Conservation (phyloP, 1,140 invertebrate genomes). For the Episyrphus balteatus region DNA sequence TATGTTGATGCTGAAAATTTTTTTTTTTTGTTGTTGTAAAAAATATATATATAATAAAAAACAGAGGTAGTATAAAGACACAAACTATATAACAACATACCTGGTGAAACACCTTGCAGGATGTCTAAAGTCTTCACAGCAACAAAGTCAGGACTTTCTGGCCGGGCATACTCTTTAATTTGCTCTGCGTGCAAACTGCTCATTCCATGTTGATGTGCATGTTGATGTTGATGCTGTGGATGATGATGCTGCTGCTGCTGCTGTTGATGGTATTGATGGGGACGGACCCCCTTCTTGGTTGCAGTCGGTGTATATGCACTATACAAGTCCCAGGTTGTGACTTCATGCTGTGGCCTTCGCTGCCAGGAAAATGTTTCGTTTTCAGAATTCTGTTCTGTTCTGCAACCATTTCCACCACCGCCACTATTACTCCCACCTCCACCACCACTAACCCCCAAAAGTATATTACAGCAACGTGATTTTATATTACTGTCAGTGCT, state of each 20-base stretch:
- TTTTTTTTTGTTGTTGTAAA: too few relatives aligned
- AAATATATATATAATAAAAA: too few relatives aligned
- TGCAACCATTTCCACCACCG: too few relatives aligned
- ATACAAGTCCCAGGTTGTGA: conserved; percentile 5
- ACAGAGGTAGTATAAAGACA: too few relatives aligned
- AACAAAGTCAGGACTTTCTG: conserved; percentile 17
- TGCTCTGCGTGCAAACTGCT: too few relatives aligned
- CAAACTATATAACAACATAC: conserved; percentile 14
- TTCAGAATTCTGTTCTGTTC: background rate
- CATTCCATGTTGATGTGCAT: conserved; percentile 7
- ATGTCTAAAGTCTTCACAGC: conserved; percentile 33
- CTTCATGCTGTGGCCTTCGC: conserved; percentile 6
- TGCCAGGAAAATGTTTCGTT: conserved; percentile 4
- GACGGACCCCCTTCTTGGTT: conserved; percentile 3
- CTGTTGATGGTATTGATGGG: conserved; percentile 12
- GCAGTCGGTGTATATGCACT: conserved; percentile 18
- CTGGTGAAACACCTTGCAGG: conserved; percentile 25
- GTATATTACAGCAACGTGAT: background rate
- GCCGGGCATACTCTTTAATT: background rate
- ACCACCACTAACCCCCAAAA: background rate
- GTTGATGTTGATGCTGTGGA: conserved; percentile 12
- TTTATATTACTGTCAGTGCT: conserved; percentile 2
- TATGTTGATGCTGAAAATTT: too few relatives aligned
- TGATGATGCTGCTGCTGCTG: conserved; percentile 18
- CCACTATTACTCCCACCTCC: too few relatives aligned